Evolutionary conservation across 2,888 invertebrate genomes (phyloP).

Genomic region (Matsumyia berberina): DNA sequence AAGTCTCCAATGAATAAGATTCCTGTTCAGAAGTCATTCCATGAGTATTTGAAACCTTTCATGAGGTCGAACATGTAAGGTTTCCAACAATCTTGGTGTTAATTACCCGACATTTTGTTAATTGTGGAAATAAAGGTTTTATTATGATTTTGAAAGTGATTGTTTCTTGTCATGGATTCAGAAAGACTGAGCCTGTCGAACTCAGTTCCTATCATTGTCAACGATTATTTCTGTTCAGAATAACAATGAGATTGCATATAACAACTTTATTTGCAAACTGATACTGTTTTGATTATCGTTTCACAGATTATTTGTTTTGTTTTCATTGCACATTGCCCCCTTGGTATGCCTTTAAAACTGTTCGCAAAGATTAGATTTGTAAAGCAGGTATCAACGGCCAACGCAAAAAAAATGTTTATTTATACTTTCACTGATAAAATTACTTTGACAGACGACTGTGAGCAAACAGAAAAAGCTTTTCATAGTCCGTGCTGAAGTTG

Average conservation of each 20-base stretch:
- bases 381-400: not conserved
- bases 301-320: not conserved
- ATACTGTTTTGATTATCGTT: constrained; percentile 11
- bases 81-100: not conserved
- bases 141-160: not conserved
- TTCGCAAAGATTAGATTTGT: not conserved
- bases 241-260: too few species aligned
- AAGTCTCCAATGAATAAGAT: constrained; percentile 93
- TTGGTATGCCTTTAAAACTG: not conserved
- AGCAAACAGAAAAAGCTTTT: constrained; percentile 8
- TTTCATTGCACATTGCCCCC: constrained; percentile 17
- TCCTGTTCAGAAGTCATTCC: constrained; percentile 89
- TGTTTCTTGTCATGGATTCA: too few species aligned
- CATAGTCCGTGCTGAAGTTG: not conserved
- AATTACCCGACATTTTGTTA: not conserved
- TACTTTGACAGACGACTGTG: too few species aligned
- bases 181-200: too few species aligned
- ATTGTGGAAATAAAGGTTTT: constrained; percentile 1
- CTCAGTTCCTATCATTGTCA: too few species aligned
- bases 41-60: constrained; percentile 88
- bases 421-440: not conserved
- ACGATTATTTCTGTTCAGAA: too few species aligned
- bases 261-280: not conserved
- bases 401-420: not conserved
- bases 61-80: constrained; percentile 86